Conservation (phyloP, 2,888 invertebrate genomes). For the Cosmia trapezina region DNA sequence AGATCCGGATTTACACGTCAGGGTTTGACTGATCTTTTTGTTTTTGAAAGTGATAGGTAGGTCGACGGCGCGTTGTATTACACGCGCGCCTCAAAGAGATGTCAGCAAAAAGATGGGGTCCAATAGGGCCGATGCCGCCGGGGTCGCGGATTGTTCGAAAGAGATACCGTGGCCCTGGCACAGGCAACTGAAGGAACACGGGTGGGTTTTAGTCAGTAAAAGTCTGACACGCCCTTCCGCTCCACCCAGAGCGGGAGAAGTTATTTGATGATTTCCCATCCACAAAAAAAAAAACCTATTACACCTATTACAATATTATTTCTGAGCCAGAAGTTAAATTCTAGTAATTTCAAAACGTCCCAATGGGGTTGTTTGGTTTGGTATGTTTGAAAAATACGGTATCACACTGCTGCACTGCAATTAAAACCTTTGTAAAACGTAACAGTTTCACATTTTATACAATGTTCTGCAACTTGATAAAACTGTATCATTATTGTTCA, state of each 20-base stretch:
- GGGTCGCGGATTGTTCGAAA: no score
- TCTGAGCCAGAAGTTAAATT: not conserved
- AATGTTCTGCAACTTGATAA: not conserved
- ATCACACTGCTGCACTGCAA: not conserved
- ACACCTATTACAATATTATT: not conserved
- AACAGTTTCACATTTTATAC: not conserved
- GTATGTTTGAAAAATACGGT: not conserved
- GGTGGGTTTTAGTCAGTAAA: no score
- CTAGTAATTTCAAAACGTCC: not conserved
- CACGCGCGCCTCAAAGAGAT: no score
- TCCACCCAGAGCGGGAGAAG: no score
- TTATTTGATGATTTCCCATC: no score
- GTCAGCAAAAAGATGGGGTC: no score
- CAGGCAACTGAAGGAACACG: no score
- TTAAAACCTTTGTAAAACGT: not conserved
- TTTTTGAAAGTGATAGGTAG: conserved; percentile 5
- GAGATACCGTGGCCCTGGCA: no score
- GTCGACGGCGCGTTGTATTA: no score
- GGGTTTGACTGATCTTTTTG: not conserved
- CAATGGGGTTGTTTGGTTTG: not conserved
- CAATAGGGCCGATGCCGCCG: no score
- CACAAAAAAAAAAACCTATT: no score
- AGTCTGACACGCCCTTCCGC: no score
- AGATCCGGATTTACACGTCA: not conserved
- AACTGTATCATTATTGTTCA: not conserved